A percentile compares a stretch with the other conserved stretches of the same genome.
Evolutionary conservation across 2,113 vertebrate genomes (phyloP).

Genomic region (Stictonetta naevosa): DNA sequence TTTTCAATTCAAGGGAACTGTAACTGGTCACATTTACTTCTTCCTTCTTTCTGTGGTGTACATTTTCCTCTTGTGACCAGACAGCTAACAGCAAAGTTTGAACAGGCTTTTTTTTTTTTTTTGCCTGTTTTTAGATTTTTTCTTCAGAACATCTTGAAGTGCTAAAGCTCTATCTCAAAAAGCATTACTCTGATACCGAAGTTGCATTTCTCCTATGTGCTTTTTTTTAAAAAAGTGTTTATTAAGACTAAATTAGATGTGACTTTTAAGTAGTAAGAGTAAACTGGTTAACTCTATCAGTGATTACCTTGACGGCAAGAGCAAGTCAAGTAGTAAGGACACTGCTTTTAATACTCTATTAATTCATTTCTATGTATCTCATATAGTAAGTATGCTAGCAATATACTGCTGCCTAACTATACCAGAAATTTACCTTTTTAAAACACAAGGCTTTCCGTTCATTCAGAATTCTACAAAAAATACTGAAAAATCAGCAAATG

Average conservation of each 20-base stretch:
- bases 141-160: neutral
- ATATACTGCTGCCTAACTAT: neutral
- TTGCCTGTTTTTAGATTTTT: neutral
- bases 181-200: neutral
- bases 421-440: neutral
- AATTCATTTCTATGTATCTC: neutral
- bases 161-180: neutral
- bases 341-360: neutral
- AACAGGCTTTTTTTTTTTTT: neutral
- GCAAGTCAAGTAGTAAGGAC: neutral
- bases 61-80: neutral
- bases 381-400: neutral
- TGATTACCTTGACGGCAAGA: neutral
- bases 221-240: neutral
- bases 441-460: neutral
- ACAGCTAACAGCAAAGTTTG: neutral
- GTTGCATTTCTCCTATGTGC: neutral
- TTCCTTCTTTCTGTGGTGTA: neutral
- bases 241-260: neutral
- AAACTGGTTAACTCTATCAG: neutral
- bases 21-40: neutral
- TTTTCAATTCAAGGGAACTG: neutral
- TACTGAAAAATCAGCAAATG: neutral
- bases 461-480: neutral
- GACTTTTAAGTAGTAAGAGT: too few relatives aligned